Base-by-base conservation (phyloP, 1,140 invertebrate species). In the Heterodera carotae region DNA sequence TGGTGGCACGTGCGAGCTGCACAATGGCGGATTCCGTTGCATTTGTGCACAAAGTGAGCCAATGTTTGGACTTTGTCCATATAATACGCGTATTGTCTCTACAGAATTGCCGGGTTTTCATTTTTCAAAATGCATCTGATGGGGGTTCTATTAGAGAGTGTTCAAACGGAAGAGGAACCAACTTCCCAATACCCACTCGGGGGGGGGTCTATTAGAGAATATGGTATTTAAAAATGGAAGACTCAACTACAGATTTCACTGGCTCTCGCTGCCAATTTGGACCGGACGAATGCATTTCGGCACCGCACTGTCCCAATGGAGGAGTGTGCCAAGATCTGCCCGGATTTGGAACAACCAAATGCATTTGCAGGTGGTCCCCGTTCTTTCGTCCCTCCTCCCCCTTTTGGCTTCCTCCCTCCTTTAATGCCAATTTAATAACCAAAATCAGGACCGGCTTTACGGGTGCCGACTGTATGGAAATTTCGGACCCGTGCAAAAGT, bases 321-420 rank as follows among this genome's bases (percentile, higher is more conserved):
- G 94, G 95, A 4, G 97, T 97, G 94, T 97, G 95, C 88, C 96
- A 97, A 89, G 94, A 97, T 87, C 92, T 96, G 87, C 95, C 95
- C 10, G 95, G 95, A 48, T 91, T 91, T 78, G 93, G 93, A 81
- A 95, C 95, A 79, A 93, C 92, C 80, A 89, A 89, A 39, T 97
- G 95, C 85, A 89, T 97, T 1, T 97, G 95, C 85, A 90, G 94
- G 86, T 78, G 29, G n/a, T n/a, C n/a, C n/a, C n/a, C n/a, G n/a
- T n/a, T n/a, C n/a, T n/a, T n/a, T n/a, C n/a, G n/a, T n/a, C 29
- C n/a, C 90, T 94, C 72, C 69, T 33, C 7, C 10, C 33, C 39
- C 34, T 33, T 53, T n/a, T n/a, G n/a, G n/a, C n/a, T 0, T 15
- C 25, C 10, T 76, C 36, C 69, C 69, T 27, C 27, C 10, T 18